Percentiles rank a stretch among this genome's conserved stretches.
phyloP scores from a whole-genome alignment of 1,140 invertebrate species.

The Bombus cullumanus region DNA sequence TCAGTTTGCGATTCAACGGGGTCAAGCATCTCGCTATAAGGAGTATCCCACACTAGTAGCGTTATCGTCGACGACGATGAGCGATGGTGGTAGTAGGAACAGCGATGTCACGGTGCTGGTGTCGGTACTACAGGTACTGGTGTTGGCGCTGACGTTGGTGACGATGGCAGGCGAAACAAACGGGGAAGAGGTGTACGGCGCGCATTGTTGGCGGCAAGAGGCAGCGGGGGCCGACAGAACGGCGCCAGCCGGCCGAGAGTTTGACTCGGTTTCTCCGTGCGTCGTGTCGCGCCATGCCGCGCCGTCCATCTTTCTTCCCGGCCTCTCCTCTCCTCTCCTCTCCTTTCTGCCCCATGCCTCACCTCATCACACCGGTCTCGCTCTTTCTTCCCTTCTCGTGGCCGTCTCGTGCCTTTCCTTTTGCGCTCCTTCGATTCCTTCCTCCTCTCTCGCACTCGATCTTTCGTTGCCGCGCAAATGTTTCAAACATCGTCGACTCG shows the following conservation, averaged over 20 bases:
- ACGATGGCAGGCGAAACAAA: conserved; percentile 13
- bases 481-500: conserved; percentile 18
- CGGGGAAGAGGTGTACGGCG: conserved; percentile 57
- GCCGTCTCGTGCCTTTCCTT: conserved; percentile 2
- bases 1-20: conserved; percentile 22
- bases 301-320: conserved; percentile 43
- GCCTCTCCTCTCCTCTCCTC: conserved; percentile 18
- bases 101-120: neutral
- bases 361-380: neutral
- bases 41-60: conserved; percentile 17
- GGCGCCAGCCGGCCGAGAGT: conserved; percentile 76
- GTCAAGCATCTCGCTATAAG: conserved; percentile 32
- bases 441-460: conserved; percentile 29
- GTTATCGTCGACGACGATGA: conserved; percentile 21
- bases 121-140: conserved; percentile 1
- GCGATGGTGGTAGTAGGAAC: conserved; percentile 4
- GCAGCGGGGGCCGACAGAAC: conserved; percentile 76
- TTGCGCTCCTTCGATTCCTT: conserved; percentile 33
- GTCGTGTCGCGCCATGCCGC: conserved; percentile 11
- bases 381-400: conserved; percentile 11
- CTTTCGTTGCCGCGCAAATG: conserved; percentile 20
- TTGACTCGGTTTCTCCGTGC: conserved; percentile 61
- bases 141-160: conserved; percentile 55
- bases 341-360: neutral
- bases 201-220: conserved; percentile 72